Conservation (phyloP, 2,113 vertebrate genomes). For the Hepsetus odoe region DNA sequence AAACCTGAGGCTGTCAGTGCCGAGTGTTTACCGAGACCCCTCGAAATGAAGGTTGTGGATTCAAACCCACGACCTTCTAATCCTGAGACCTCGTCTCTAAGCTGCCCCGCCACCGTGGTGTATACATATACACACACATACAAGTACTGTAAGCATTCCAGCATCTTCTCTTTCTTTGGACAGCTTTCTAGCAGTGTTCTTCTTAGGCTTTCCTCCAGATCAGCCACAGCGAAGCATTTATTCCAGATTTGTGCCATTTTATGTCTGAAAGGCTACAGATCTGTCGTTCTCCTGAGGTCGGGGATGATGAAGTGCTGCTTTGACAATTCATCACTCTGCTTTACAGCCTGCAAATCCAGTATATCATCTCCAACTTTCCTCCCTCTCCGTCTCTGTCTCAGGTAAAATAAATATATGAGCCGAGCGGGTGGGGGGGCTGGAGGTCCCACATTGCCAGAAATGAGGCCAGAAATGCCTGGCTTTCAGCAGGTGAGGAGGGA, state of each 20-base stretch:
- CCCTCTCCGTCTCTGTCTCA: neutral
- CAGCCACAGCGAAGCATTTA: neutral
- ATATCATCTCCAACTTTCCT: slow-evolving; percentile 4
- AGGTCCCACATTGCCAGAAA: neutral
- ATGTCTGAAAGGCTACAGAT: neutral
- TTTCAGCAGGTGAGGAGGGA: slow-evolving; percentile 25
- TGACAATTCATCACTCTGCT: neutral
- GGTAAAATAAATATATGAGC: neutral
- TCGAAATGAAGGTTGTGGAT: too few relatives aligned
- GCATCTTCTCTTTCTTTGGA: too few relatives aligned
- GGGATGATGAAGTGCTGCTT: neutral
- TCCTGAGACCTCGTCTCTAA: too few relatives aligned
- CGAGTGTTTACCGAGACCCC: too few relatives aligned
- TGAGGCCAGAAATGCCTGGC: neutral
- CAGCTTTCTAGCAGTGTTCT: too few relatives aligned
- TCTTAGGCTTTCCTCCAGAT: neutral
- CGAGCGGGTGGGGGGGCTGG: neutral
- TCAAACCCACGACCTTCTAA: too few relatives aligned
- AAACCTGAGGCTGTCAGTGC: too few relatives aligned
- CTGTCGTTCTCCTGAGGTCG: neutral
- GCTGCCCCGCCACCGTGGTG: too few relatives aligned
- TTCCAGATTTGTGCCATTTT: neutral
- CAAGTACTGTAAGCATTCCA: too few relatives aligned
- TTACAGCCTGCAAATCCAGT: neutral
- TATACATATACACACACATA: too few relatives aligned